A percentile compares a stretch with the other conserved stretches of the same genome.
phyloP scores from a whole-genome alignment of 2,797 vertebrate species.

The Manis pentadactyla region DNA sequence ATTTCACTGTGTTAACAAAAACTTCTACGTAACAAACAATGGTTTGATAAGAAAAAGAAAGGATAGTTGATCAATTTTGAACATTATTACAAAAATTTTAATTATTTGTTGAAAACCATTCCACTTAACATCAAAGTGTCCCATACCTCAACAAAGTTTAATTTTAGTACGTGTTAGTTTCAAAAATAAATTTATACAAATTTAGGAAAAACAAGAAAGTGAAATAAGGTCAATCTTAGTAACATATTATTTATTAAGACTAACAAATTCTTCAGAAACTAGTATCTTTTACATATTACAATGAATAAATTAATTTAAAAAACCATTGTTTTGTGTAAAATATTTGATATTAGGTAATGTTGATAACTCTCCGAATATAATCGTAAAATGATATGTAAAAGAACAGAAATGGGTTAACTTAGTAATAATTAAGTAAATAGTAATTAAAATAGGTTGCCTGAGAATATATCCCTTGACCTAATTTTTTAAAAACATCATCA shows the following conservation, averaged over 20 bases:
- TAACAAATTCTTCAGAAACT: background rate
- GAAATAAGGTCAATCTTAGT: background rate
- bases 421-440: background rate
- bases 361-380: background rate
- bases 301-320: background rate
- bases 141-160: background rate
- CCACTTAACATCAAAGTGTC: background rate
- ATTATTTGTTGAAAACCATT: background rate
- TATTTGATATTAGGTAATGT: background rate
- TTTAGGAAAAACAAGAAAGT: background rate
- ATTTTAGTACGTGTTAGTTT: background rate
- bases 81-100: background rate
- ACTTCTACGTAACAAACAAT: background rate
- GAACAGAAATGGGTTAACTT: background rate
- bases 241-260: background rate
- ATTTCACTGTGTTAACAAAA: background rate
- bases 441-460: background rate
- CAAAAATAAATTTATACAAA: background rate
- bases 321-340: background rate
- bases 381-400: background rate
- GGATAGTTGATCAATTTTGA: background rate
- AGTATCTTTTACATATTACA: background rate
- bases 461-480: background rate
- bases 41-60: background rate
- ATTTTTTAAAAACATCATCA: background rate